Evolutionary conservation across 2,888 invertebrate genomes (phyloP).

Genomic region (Zaprionus obscuricornis): DNA sequence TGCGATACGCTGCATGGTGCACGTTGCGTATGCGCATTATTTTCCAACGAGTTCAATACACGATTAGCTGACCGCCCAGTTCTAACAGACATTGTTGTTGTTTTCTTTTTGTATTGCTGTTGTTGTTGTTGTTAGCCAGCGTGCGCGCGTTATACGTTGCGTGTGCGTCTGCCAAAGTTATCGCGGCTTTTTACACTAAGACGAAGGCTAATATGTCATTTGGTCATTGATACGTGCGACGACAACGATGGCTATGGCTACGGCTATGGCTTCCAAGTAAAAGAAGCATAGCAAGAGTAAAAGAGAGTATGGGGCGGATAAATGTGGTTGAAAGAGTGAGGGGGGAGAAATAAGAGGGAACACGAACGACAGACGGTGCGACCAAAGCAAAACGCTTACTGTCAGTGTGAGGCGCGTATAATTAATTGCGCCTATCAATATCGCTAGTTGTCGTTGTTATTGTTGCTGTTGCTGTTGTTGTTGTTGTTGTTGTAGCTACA

Average conservation of each 20-base stretch:
- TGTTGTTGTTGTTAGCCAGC: conserved; percentile 19
- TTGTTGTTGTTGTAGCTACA: conserved; percentile 17
- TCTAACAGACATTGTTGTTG: conserved; percentile 48
- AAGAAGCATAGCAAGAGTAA: too few species aligned
- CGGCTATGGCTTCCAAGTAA: neutral
- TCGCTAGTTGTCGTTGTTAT: conserved; percentile 49
- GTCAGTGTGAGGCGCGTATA: conserved; percentile 77
- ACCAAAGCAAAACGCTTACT: conserved; percentile 77
- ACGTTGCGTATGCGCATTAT: conserved; percentile 79
- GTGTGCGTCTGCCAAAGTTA: conserved; percentile 75
- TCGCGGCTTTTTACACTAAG: conserved; percentile 79
- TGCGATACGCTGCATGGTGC: conserved; percentile 40
- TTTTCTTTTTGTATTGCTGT: conserved; percentile 16
- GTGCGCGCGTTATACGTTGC: conserved; percentile 39
- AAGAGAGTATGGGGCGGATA: conserved; percentile 10
- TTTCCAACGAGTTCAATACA: conserved; percentile 71
- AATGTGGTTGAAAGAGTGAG: neutral
- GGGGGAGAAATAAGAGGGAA: neutral
- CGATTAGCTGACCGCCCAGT: conserved; percentile 66
- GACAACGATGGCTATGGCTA: conserved; percentile 35
- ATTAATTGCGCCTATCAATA: conserved; percentile 79
- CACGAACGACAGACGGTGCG: conserved; percentile 7
- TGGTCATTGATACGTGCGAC: conserved; percentile 78
- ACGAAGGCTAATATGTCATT: conserved; percentile 79
- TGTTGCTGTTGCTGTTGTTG: conserved; percentile 20